phyloP scores from a whole-genome alignment of 1,140 invertebrate species.

The Hycleus phaleratus region DNA sequence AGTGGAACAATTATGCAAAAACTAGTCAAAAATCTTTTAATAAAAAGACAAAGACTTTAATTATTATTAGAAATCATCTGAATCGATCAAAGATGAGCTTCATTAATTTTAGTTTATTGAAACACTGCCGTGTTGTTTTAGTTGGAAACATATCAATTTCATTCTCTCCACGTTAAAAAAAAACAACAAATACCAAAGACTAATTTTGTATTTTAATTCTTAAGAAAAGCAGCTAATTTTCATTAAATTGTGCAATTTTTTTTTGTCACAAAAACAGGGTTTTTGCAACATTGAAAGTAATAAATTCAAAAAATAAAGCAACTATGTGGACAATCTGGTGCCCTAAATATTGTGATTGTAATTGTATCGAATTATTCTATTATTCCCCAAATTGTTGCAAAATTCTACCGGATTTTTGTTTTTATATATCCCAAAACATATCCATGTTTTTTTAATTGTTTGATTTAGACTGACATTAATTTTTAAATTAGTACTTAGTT shows the following conservation, averaged over 20 bases:
- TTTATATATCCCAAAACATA: constrained; percentile 5
- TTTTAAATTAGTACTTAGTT: constrained; percentile 8
- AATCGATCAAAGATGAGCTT: no score
- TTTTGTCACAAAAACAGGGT: constrained; percentile 2
- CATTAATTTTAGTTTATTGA: no score
- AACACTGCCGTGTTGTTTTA: no score
- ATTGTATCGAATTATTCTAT: background rate
- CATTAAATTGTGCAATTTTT: background rate
- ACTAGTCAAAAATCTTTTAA: no score
- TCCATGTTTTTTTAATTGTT: constrained; percentile 1
- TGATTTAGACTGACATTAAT: background rate
- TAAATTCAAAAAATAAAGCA: background rate
- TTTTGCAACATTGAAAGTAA: background rate
- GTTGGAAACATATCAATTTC: no score
- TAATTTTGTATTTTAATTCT: background rate
- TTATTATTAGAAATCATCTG: no score
- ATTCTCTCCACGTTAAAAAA: no score
- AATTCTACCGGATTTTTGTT: background rate
- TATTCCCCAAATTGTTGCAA: no score
- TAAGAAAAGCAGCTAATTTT: constrained; percentile 8
- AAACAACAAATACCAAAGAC: constrained; percentile 3
- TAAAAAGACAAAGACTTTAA: no score
- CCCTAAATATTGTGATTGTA: constrained; percentile 13
- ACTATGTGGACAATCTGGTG: constrained; percentile 10
- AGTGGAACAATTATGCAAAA: no score